These are phyloP conservation scores for Vanessa cardui DNA, from an alignment of 2,888 invertebrate genomes.

Conservation along the genomic window DNA sequence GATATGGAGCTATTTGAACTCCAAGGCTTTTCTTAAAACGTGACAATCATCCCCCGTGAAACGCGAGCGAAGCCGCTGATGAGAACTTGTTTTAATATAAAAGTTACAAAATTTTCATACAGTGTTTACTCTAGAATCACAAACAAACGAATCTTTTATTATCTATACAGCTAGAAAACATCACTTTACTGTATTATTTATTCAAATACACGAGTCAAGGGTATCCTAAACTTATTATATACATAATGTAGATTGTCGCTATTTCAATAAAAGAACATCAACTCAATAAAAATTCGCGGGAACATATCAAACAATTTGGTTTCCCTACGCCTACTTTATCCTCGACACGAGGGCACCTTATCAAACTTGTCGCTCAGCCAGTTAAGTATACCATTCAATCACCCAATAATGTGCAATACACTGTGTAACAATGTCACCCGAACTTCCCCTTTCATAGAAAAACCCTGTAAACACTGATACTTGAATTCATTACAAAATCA, in stretches of 20 bases:
- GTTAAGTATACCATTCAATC: constrained; percentile 79
- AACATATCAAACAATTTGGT: constrained; percentile 46
- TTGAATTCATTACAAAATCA: constrained; percentile 33
- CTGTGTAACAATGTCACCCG: constrained; percentile 79
- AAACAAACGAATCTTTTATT: no score
- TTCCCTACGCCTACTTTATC: constrained; percentile 53
- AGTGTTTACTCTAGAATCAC: no score
- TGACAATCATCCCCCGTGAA: no score
- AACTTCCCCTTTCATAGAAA: constrained; percentile 56
- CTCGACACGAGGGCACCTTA: constrained; percentile 70
- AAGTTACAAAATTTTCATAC: no score
- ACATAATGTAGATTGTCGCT: neutral
- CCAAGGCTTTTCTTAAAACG: no score
- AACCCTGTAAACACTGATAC: constrained; percentile 35
- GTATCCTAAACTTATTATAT: neutral
- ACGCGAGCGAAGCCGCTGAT: no score
- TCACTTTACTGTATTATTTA: no score
- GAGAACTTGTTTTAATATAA: no score
- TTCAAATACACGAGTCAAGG: no score
- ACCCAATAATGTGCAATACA: constrained; percentile 82
- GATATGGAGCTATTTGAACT: no score
- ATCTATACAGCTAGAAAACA: no score
- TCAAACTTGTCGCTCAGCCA: constrained; percentile 73
- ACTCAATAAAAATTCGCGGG: constrained; percentile 32
- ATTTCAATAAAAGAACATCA: constrained; percentile 29